These are phyloP conservation scores for Hydractinia symbiolongicarpus DNA, from an alignment of 30 jellyfish, hydroid and myxozoan genomes.

Conservation along the genomic window DNA sequence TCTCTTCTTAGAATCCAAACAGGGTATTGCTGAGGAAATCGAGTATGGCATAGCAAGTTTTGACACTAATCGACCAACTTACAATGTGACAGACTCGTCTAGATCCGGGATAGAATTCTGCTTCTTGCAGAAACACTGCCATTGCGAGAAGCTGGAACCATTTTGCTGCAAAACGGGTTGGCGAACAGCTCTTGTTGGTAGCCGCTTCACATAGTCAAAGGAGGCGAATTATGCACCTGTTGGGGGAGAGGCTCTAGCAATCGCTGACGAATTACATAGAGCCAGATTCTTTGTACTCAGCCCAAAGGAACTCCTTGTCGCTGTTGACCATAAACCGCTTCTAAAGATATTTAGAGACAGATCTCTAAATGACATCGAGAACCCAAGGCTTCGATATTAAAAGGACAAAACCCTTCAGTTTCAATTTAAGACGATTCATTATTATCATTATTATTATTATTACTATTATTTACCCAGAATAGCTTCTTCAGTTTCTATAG, in stretches of 20 bases:
- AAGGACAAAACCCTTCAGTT: conserved; percentile 23
- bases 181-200: conserved; percentile 12
- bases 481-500: too few species aligned
- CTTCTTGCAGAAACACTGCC: conserved; percentile 20
- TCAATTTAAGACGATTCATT: too few species aligned
- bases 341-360: conserved; percentile 20
- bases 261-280: conserved; percentile 16
- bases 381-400: conserved; percentile 20
- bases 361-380: not conserved
- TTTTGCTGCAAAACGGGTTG: conserved; percentile 20
- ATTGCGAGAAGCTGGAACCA: not conserved
- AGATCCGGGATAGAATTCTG: not conserved
- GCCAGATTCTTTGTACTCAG: conserved; percentile 41
- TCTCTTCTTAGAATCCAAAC: not conserved
- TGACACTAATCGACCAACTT: not conserved
- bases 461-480: too few species aligned
- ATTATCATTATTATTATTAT: too few species aligned
- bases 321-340: conserved; percentile 29
- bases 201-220: conserved; percentile 21
- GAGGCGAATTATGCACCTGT: conserved; percentile 30
- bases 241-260: conserved; percentile 34
- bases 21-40: not conserved
- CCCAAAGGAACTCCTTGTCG: conserved; percentile 2
- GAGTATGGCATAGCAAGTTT: not conserved
- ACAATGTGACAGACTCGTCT: conserved; percentile 1